phyloP scores from a whole-genome alignment of 2,797 vertebrate species.

The Sebastes trivittatus region DNA sequence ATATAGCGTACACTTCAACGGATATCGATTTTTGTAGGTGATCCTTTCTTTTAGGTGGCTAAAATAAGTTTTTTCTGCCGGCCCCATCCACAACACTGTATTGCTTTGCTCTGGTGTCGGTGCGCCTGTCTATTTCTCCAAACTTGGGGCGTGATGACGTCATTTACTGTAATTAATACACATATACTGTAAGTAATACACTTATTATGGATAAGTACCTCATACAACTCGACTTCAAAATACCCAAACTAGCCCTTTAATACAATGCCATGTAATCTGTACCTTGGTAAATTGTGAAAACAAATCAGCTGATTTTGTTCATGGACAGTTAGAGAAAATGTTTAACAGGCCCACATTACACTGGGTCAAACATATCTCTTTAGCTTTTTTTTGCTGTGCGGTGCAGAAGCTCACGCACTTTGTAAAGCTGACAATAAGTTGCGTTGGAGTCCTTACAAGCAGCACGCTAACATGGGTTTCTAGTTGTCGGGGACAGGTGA shows the following conservation, averaged over 20 bases:
- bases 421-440: slow-evolving; percentile 10
- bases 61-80: too few relatives aligned
- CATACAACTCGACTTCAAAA: too few relatives aligned
- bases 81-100: too few relatives aligned
- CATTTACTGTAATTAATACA: too few relatives aligned
- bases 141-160: too few relatives aligned
- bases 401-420: not conserved
- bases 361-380: not conserved
- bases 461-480: not conserved
- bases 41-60: too few relatives aligned
- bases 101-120: too few relatives aligned
- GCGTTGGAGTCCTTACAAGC: not conserved
- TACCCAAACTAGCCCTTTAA: rapidly evolving
- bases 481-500: not conserved
- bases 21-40: too few relatives aligned
- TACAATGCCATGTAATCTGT: not conserved
- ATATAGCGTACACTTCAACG: too few relatives aligned
- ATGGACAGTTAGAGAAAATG: not conserved
- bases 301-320: not conserved
- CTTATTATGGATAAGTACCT: too few relatives aligned
- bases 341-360: not conserved
- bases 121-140: too few relatives aligned
- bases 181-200: too few relatives aligned
- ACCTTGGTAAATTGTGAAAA: not conserved
- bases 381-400: not conserved